phyloP scores from a whole-genome alignment of 2,888 invertebrate species.

The Watsonalla binaria region DNA sequence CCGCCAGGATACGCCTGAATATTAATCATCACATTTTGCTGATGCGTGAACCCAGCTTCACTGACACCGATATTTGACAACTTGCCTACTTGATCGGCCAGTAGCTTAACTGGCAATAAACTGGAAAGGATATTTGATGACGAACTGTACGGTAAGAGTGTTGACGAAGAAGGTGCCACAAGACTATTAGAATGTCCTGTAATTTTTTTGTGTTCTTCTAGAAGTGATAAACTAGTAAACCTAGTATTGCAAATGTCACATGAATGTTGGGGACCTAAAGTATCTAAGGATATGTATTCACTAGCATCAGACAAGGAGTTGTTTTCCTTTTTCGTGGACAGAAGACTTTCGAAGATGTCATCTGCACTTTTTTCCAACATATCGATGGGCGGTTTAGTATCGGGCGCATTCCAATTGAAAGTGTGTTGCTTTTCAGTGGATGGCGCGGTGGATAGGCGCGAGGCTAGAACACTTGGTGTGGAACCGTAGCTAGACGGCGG shows the following conservation, averaged over 20 bases:
- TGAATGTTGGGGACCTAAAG: conserved; percentile 78
- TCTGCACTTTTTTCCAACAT: conserved; percentile 69
- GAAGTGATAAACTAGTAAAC: conserved; percentile 72
- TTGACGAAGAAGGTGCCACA: conserved; percentile 41
- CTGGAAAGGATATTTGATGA: conserved; percentile 56
- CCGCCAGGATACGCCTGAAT: conserved; percentile 81
- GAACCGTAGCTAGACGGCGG: conserved; percentile 36
- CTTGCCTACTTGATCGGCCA: conserved; percentile 72
- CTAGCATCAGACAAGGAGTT: conserved; percentile 61
- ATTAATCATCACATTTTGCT: conserved; percentile 82
- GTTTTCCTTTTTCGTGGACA: conserved; percentile 62
- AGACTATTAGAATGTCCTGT: conserved; percentile 77
- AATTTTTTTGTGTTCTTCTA: conserved; percentile 75
- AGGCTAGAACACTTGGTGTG: conserved; percentile 27
- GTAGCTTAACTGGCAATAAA: conserved; percentile 65
- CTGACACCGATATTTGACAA: conserved; percentile 49
- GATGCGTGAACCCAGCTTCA: conserved; percentile 71
- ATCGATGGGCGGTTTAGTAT: conserved; percentile 62
- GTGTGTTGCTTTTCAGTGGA: conserved; percentile 67
- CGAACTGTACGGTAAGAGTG: conserved; percentile 57
- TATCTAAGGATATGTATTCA: conserved; percentile 82
- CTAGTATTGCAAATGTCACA: conserved; percentile 81
- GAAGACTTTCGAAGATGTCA: conserved; percentile 67
- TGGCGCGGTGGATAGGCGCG: conserved; percentile 33
- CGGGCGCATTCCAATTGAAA: conserved; percentile 73